phyloP scores from a whole-genome alignment of 1,140 invertebrate species.

The Drosophila gunungcola region DNA sequence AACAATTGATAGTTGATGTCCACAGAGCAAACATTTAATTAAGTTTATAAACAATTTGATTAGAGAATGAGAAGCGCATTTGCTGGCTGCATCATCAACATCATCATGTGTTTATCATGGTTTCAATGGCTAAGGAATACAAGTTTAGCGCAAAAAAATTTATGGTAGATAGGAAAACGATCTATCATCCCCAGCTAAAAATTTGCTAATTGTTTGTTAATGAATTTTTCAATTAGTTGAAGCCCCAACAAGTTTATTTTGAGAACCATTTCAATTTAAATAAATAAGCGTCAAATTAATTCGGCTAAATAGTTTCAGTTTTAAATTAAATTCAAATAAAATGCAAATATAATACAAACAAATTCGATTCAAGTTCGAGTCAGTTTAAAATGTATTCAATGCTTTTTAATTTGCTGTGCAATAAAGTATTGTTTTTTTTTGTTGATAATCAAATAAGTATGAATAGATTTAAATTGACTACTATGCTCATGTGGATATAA shows the following conservation, averaged over 20 bases:
- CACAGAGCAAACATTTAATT: conserved; percentile 56
- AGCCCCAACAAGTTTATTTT: not conserved
- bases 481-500: too few species aligned
- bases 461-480: not conserved
- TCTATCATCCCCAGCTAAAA: not conserved
- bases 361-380: not conserved
- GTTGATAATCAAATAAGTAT: not conserved
- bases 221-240: not conserved
- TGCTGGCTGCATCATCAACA: not conserved
- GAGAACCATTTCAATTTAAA: not conserved
- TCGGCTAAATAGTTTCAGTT: not conserved
- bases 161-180: not conserved
- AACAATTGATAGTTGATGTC: conserved; percentile 44
- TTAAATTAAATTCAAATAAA: not conserved
- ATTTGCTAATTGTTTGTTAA: not conserved
- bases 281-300: not conserved
- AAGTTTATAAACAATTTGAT: conserved; percentile 57
- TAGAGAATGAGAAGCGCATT: conserved; percentile 18
- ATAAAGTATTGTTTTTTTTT: not conserved
- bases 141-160: not conserved
- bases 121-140: not conserved
- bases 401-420: too few species aligned
- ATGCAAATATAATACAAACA: conserved; percentile 3
- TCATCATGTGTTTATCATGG: not conserved
- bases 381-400: not conserved